phyloP scores from a whole-genome alignment of 2,113 vertebrate species.

The Mungos mungo region DNA sequence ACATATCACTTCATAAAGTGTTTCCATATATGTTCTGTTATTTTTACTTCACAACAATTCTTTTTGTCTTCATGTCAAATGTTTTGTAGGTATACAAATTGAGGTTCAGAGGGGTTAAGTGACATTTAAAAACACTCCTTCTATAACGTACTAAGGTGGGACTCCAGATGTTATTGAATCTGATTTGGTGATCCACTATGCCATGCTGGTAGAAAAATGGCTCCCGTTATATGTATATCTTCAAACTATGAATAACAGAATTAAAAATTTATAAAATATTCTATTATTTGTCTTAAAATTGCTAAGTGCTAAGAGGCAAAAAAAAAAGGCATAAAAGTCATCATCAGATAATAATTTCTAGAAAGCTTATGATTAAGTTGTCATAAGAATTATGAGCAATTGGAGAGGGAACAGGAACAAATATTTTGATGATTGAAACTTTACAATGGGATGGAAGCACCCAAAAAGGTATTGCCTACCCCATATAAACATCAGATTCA shows the following conservation, averaged over 20 bases:
- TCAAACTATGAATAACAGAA: neutral
- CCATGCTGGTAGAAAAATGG: neutral
- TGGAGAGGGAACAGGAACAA: neutral
- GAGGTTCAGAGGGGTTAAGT: neutral
- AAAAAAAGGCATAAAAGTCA: neutral
- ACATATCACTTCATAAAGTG: neutral
- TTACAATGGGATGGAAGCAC: neutral
- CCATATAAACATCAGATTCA: neutral
- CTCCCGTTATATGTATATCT: neutral
- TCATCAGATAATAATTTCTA: neutral
- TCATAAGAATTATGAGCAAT: neutral
- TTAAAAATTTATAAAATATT: neutral
- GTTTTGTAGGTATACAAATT: neutral
- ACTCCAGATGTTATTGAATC: neutral
- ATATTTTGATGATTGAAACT: neutral
- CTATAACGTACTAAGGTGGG: neutral
- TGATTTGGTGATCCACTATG: neutral
- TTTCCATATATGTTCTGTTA: neutral
- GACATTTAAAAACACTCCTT: neutral
- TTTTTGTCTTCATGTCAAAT: neutral
- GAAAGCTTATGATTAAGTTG: slow-evolving; percentile 6
- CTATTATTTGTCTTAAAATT: slow-evolving; percentile 34
- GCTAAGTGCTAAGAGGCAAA: neutral
- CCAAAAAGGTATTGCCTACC: neutral
- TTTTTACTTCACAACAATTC: neutral